Conservation (phyloP, 2,113 vertebrate genomes). For the Hirundichthys speculiger region DNA sequence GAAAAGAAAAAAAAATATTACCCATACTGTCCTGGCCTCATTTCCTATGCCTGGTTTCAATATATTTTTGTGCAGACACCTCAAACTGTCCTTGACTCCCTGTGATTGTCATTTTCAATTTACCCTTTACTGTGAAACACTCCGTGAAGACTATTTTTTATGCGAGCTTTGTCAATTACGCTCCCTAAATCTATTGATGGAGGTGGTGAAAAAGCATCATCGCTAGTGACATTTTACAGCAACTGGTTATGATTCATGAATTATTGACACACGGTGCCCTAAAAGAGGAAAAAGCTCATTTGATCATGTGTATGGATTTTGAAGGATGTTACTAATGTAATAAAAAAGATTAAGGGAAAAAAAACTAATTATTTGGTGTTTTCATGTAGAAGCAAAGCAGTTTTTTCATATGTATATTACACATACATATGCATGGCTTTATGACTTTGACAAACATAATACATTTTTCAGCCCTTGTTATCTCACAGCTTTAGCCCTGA, state of each 20-base stretch:
- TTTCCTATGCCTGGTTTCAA: no score
- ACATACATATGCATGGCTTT: no score
- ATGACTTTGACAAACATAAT: no score
- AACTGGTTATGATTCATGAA: constrained; percentile 8
- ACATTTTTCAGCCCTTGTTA: no score
- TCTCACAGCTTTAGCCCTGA: no score
- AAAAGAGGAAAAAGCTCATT: background rate
- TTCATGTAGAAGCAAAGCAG: no score
- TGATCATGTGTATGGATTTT: background rate
- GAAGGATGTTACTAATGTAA: background rate
- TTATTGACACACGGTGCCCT: background rate
- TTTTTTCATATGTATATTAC: no score
- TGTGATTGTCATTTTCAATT: constrained; percentile 1
- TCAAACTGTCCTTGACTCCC: background rate
- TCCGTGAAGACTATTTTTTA: background rate
- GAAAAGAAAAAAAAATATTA: no score
- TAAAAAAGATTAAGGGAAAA: background rate
- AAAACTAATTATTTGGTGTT: background rate
- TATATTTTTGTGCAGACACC: background rate
- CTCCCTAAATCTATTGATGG: background rate
- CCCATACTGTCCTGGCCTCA: no score
- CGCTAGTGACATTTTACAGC: background rate
- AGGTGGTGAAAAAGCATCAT: background rate
- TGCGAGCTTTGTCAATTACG: background rate
- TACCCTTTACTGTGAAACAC: background rate